A percentile compares a stretch with the other conserved stretches of the same genome.
These are phyloP conservation scores for Drosophila ananassae DNA, from an alignment of 1,140 invertebrate species.

Conservation along the genomic window DNA sequence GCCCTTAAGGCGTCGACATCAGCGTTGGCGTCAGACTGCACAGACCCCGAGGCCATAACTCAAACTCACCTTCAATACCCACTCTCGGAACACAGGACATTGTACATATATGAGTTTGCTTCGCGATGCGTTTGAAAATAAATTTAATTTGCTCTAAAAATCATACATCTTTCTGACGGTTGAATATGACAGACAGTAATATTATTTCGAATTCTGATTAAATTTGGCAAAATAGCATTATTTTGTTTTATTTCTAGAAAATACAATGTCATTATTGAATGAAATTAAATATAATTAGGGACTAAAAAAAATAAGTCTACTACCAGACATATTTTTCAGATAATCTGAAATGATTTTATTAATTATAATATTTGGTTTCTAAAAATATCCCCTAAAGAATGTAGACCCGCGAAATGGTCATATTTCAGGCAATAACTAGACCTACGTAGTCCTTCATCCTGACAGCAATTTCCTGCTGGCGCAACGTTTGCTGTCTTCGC, in stretches of 20 bases:
- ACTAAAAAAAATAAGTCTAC: too few species aligned
- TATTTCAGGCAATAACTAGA: not conserved
- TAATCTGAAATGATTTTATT: too few species aligned
- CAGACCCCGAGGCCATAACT: conserved; percentile 51
- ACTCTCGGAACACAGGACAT: not conserved
- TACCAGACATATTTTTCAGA: too few species aligned
- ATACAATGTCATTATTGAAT: too few species aligned
- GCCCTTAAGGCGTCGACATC: conserved; percentile 36
- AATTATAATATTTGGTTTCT: too few species aligned
- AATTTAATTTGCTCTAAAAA: conserved; percentile 34
- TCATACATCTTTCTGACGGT: not conserved
- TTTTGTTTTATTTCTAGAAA: too few species aligned
- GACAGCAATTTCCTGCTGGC: conserved; percentile 61
- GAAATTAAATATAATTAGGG: too few species aligned
- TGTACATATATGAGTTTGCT: not conserved
- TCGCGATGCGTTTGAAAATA: not conserved
- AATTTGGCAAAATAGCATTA: not conserved
- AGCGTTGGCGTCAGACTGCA: conserved; percentile 39
- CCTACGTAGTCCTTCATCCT: conserved; percentile 32
- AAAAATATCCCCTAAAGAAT: not conserved
- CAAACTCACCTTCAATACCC: conserved; percentile 44
- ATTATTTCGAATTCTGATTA: not conserved
- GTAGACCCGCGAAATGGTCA: not conserved
- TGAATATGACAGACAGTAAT: not conserved
- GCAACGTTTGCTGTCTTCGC: conserved; percentile 46